Conservation (phyloP, 1,140 invertebrate genomes). For the silkworm (Bombyx mori) region ASM3026992v2 NC_085112.1:9530501-9531000, state of each 20-base stretch:
- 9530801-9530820: conserved; percentile 54
- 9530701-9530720: conserved; percentile 63
- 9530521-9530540: conserved; percentile 14
- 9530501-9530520: conserved; percentile 7
- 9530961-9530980: background rate
- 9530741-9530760: background rate
- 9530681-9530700: conserved; percentile 62
- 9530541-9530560: conserved; percentile 15
- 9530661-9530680: conserved; percentile 64
- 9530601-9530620: conserved; percentile 52
- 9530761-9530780: background rate
- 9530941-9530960: conserved; percentile 55
- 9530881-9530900: conserved; percentile 51
- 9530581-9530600: conserved; percentile 56
- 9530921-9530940: conserved; percentile 46
- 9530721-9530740: conserved; percentile 21
- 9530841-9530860: conserved; percentile 53
- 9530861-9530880: conserved; percentile 51
- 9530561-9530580: conserved; percentile 13
- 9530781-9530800: conserved; percentile 22
- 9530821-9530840: conserved; percentile 51
- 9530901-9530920: conserved; percentile 60
- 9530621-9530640: conserved; percentile 40
- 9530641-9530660: conserved; percentile 56
- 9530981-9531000: too few relatives aligned